These are phyloP conservation scores for Babyrousa celebensis DNA, from an alignment of 2,797 vertebrate species.

Conservation along the genomic window DNA sequence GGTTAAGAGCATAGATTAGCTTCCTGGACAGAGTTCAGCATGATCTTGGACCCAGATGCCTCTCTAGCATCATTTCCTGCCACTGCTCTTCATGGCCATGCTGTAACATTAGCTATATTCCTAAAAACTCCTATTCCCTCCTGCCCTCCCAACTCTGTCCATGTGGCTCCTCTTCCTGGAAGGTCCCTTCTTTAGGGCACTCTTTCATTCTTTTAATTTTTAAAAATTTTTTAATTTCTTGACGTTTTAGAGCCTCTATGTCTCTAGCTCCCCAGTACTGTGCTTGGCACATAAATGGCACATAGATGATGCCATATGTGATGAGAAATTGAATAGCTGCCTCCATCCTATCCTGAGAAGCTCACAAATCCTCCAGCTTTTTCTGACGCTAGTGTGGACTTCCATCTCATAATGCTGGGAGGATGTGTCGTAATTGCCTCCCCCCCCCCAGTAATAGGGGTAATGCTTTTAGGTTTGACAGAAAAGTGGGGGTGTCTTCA, in stretches of 20 bases:
- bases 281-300: neutral
- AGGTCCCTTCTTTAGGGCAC: neutral
- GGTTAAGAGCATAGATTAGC: neutral
- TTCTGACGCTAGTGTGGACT: neutral
- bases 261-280: neutral
- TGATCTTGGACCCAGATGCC: neutral
- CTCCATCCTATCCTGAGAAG: neutral
- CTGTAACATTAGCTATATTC: neutral
- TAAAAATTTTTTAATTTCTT: too few relatives aligned
- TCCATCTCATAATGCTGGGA: neutral
- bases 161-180: neutral
- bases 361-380: neutral
- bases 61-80: neutral
- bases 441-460: neutral
- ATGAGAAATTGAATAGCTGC: neutral
- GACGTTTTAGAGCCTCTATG: neutral
- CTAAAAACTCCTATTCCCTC: neutral
- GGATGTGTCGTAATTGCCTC: neutral
- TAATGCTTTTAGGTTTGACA: neutral
- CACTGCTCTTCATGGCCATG: neutral
- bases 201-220: neutral
- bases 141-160: neutral
- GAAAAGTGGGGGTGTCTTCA: neutral
- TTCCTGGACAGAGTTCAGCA: neutral
- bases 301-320: neutral